Evolutionary conservation across 37 sponge, comb jelly and placozoan genomes (phyloP), one percentile per base, ranked within the genome.

Genomic region (Geodia barretti): DNA sequence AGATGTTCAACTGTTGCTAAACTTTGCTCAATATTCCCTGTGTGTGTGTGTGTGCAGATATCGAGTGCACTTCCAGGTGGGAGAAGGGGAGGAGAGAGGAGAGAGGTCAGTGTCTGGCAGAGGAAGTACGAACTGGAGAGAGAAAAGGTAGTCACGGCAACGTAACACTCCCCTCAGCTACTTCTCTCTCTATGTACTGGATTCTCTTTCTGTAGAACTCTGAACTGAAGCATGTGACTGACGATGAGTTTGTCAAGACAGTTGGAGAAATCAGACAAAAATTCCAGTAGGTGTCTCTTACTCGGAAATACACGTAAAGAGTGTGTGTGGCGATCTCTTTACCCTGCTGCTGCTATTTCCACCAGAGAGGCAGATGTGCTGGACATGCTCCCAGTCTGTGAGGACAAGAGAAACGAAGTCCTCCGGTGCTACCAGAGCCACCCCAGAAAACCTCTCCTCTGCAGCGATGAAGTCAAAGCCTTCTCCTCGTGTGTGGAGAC

Each of bases 401-500:
- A 70, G 33, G 77, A 83, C n/a, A 32, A 33, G 8, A 72, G 67
- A 33, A 60, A 83, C 32, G 54, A 39, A 30, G 84, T 87, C 1
- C 41, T 71, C 58, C 41, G 79, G 26, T 92, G 92, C 74, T 92
- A 87, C 68, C 35, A 25, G 20, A 37, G 79, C 39, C 83, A 87
- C 75, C 72, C 84, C 36, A 73, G 75, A 0, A 73, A 39, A 30
- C 64, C 84, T 21, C 76, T 92, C 35, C 75, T 79, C 65, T 92
- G 92, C 36, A 74, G 80, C 1, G 58, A 30, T 40, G 88, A 76
- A 41, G 92, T 87, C 1, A 75, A 76, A 54, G 84, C 83, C 14
- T 92, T 84, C 76, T 63, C 64, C 30, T 37, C 74, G 70, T 92
- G 92, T 84, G 84, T 92, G 41, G 68, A 83, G 40, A 60, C 79